A percentile compares a stretch with the other conserved stretches of the same genome.
phyloP scores from a whole-genome alignment of 53 echinoderm and acorn worm species.

The Crossaster papposus region DNA sequence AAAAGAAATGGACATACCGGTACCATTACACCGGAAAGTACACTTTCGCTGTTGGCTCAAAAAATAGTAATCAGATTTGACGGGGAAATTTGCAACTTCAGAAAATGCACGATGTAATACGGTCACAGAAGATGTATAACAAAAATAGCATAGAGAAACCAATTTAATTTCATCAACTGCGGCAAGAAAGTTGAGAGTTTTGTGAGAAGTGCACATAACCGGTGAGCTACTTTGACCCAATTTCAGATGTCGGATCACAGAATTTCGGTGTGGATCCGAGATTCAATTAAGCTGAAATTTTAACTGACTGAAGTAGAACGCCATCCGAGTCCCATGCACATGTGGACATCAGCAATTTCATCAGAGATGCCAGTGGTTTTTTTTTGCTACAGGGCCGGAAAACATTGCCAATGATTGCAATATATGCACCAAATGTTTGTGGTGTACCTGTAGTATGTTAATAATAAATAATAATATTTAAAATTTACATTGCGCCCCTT shows the following conservation, averaged over 20 bases:
- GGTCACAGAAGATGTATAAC: neutral
- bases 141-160: constrained; percentile 11
- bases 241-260: neutral
- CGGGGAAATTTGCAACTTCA: constrained; percentile 33
- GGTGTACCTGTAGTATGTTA: too few relatives aligned
- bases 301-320: neutral
- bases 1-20: neutral
- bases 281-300: constrained; percentile 51
- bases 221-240: neutral
- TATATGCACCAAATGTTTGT: too few relatives aligned
- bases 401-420: too few relatives aligned
- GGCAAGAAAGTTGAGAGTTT: neutral
- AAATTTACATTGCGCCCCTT: too few relatives aligned
- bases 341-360: neutral
- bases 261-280: neutral
- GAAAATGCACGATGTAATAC: constrained; percentile 4
- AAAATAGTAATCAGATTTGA: constrained; percentile 23
- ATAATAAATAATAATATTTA: too few relatives aligned
- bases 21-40: constrained; percentile 3
- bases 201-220: neutral
- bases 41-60: constrained; percentile 22
- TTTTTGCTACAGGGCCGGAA: neutral
- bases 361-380: too few relatives aligned
- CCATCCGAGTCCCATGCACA: neutral
- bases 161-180: constrained; percentile 6